A percentile compares a stretch with the other conserved stretches of the same genome.
Conservation (phyloP, 2,797 vertebrate species). For the Trachurus trachurus region DNA sequence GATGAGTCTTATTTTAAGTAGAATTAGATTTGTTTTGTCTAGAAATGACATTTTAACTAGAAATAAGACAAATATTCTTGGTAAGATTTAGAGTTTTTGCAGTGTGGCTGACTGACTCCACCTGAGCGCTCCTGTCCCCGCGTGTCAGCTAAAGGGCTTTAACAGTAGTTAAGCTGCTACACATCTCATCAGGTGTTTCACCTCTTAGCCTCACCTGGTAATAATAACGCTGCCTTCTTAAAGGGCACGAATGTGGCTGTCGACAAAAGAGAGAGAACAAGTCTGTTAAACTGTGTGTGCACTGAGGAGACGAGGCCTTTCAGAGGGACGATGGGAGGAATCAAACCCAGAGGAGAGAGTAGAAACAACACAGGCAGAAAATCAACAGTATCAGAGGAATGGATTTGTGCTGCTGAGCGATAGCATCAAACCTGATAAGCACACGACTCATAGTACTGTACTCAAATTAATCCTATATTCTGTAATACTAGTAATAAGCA, state of each 20-base stretch:
- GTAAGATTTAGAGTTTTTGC: too few relatives aligned
- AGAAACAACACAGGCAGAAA: slow-evolving; percentile 2
- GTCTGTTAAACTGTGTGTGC: background rate
- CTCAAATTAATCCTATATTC: slow-evolving; percentile 11
- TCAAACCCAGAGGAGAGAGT: background rate
- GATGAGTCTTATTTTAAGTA: too few relatives aligned
- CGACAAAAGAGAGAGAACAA: background rate
- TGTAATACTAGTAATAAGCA: slow-evolving; percentile 6
- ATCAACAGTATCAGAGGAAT: slow-evolving; percentile 10
- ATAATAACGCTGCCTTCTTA: slow-evolving; percentile 28
- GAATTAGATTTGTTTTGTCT: too few relatives aligned
- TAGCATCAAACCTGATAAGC: slow-evolving; percentile 24
- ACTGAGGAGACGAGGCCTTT: too few relatives aligned
- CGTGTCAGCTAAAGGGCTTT: slow-evolving; percentile 40
- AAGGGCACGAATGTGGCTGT: background rate
- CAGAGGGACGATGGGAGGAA: background rate
- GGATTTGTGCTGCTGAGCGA: background rate
- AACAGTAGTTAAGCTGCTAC: background rate
- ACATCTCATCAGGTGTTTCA: slow-evolving; percentile 9
- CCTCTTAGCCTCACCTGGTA: slow-evolving; percentile 34
- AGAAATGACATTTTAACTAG: too few relatives aligned
- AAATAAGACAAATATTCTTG: too few relatives aligned
- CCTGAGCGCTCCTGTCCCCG: background rate
- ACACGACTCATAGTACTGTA: slow-evolving; percentile 28
- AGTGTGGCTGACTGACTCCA: too few relatives aligned